Evolutionary conservation across 2,888 invertebrate genomes (phyloP).

Genomic region (Drosophila prostipennis): DNA sequence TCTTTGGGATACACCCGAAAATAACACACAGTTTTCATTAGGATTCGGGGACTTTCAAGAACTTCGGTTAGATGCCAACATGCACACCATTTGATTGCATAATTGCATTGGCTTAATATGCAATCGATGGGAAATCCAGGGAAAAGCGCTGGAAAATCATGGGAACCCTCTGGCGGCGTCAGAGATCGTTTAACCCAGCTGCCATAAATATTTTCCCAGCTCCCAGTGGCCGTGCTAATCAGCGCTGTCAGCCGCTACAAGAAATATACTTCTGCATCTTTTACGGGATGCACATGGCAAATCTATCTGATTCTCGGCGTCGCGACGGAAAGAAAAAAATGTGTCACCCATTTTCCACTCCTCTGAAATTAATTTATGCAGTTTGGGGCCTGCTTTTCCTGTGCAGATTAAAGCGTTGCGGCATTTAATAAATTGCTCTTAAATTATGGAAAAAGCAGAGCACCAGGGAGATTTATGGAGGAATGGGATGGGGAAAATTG

Average conservation of each 20-base stretch:
- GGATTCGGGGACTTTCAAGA: slow-evolving; percentile 39
- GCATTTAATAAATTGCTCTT: slow-evolving; percentile 74
- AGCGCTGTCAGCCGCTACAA: slow-evolving; percentile 53
- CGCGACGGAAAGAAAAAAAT: slow-evolving; percentile 37
- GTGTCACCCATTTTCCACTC: slow-evolving; percentile 60
- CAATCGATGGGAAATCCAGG: slow-evolving; percentile 26
- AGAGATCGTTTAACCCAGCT: slow-evolving; percentile 56
- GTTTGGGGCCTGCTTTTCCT: slow-evolving; percentile 63
- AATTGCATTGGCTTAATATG: slow-evolving; percentile 51
- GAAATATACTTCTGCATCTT: slow-evolving; percentile 21
- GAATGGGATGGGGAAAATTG: slow-evolving; percentile 11
- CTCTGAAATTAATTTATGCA: slow-evolving; percentile 73
- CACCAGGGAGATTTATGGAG: slow-evolving; percentile 29
- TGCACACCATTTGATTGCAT: slow-evolving; percentile 59
- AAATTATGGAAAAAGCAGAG: slow-evolving; percentile 56
- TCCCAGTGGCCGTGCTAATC: slow-evolving; percentile 57
- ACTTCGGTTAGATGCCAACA: slow-evolving; percentile 31
- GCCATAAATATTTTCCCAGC: slow-evolving; percentile 59
- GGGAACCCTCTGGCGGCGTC: slow-evolving; percentile 31
- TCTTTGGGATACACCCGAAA: slow-evolving; percentile 22
- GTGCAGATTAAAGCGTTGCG: slow-evolving; percentile 67
- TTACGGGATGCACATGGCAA: slow-evolving; percentile 23
- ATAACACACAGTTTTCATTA: slow-evolving; percentile 23
- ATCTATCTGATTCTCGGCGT: slow-evolving; percentile 6
- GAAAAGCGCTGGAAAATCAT: slow-evolving; percentile 4